These are phyloP conservation scores for Heliconius ismenius DNA, from an alignment of 2,888 invertebrate genomes.

Conservation along the genomic window DNA sequence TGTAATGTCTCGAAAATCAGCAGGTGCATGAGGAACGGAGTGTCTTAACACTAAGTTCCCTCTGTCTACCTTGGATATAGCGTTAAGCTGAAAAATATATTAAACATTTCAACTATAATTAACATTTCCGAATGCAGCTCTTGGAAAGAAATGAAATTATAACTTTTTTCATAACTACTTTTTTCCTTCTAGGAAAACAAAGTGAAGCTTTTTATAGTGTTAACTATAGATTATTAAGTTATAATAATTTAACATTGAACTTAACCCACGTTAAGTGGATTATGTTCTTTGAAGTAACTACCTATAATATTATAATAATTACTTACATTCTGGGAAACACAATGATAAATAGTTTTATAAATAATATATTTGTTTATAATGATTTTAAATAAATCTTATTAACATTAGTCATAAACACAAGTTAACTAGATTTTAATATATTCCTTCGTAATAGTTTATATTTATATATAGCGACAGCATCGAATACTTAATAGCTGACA, in stretches of 20 bases:
- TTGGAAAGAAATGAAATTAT: neutral
- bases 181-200: slow-evolving; percentile 1
- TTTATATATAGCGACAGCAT: neutral
- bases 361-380: slow-evolving; percentile 5
- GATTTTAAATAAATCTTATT: slow-evolving; percentile 7
- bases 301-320: slow-evolving; percentile 12
- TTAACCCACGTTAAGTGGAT: slow-evolving; percentile 24
- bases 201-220: slow-evolving; percentile 11
- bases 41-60: neutral
- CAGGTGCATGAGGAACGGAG: neutral
- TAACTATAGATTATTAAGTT: neutral
- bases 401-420: neutral
- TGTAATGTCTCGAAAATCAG: neutral
- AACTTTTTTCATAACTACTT: neutral
- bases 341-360: slow-evolving; percentile 17
- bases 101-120: neutral
- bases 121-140: neutral
- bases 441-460: neutral
- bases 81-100: neutral
- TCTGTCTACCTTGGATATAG: neutral
- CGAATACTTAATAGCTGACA: neutral
- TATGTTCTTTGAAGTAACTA: slow-evolving; percentile 18
- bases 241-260: slow-evolving; percentile 21
- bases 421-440: slow-evolving; percentile 1
- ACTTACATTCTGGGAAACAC: slow-evolving; percentile 16